phyloP scores from a whole-genome alignment of 1,140 invertebrate species.

The Cydia fagiglandana region DNA sequence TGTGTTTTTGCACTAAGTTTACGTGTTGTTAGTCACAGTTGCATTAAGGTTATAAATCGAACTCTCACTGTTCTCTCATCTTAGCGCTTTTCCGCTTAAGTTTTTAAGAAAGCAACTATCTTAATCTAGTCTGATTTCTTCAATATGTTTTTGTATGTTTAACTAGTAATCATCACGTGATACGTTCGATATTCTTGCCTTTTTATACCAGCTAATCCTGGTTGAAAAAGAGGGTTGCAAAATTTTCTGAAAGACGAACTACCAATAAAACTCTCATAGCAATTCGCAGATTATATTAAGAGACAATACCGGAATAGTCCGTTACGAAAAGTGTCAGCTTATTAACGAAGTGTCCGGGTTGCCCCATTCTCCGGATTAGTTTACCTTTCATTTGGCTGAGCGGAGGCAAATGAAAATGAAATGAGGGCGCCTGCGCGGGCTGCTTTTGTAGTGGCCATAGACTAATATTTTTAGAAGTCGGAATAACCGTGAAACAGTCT shows the following conservation, averaged over 20 bases:
- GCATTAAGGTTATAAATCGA: too few species aligned
- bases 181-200: too few species aligned
- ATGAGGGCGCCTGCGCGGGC: constrained; percentile 35
- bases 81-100: too few species aligned
- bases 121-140: too few species aligned
- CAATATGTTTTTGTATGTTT: too few species aligned
- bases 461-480: not conserved
- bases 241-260: not conserved
- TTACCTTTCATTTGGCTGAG: constrained; percentile 69
- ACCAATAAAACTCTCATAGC: not conserved
- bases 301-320: not conserved
- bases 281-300: not conserved
- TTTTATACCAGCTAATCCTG: too few species aligned
- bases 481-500: not conserved
- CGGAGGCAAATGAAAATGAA: constrained; percentile 46
- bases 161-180: too few species aligned
- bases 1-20: too few species aligned
- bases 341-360: constrained; percentile 13
- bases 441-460: not conserved
- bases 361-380: constrained; percentile 62
- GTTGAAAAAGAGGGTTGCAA: too few species aligned
- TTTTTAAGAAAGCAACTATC: too few species aligned
- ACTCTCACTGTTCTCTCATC: too few species aligned
- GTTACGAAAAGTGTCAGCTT: constrained; percentile 20
- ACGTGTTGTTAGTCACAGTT: too few species aligned